Evolutionary conservation across 2,888 invertebrate species (phyloP), one percentile per base, ranked within the genome.

Genomic region (Beris morrisii): DNA sequence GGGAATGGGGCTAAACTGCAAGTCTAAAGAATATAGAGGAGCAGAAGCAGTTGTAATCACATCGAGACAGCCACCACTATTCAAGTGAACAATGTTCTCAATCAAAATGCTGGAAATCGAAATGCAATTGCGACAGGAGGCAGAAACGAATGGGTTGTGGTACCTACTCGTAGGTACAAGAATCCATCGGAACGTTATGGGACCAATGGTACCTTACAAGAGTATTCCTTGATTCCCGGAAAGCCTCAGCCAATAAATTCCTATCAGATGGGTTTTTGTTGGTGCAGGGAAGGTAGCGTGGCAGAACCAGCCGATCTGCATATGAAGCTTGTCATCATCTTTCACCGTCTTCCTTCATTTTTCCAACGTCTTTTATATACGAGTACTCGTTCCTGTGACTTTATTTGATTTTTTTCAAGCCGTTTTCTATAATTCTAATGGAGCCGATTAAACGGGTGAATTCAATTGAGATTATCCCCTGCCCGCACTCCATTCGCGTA

Each of bases 241-340:
- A 56, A 56, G 50, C n/a, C 38, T 22, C 13, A 61, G 61, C 50
- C 61, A 61, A 61, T 61, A 61, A 61, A 52, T 52, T 50, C 61
- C 15, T 61, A 61, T 61, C 61, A 12, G 61, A 61, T 61, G 38
- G 61, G 32, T 61, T 50, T 52, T 61, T 38, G 61, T 22, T 13
- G 43, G 43, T n/a, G 32, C 28, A 48, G 12, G 28, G 52, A 22
- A 31, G 12, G 11, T 15, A 38, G 38, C 50, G 7, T 43, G 43
- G 38, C 12, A 32, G n/a, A 46, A 13, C 12, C 32, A 9, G 13
- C 12, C 15, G 50, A 50, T 61, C 50, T 61, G 52, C 61, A 61
- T 61, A 13, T 43, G 15, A 31, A 61, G 50, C 61, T n/a, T 38
- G 52, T 30, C 38, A n/a, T 52, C 48, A 22, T 32, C 50, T 52